Evolutionary conservation across 1,140 invertebrate species (phyloP), one percentile per base, ranked within the genome.

Genomic region (Paraescarpia echinospica): DNA sequence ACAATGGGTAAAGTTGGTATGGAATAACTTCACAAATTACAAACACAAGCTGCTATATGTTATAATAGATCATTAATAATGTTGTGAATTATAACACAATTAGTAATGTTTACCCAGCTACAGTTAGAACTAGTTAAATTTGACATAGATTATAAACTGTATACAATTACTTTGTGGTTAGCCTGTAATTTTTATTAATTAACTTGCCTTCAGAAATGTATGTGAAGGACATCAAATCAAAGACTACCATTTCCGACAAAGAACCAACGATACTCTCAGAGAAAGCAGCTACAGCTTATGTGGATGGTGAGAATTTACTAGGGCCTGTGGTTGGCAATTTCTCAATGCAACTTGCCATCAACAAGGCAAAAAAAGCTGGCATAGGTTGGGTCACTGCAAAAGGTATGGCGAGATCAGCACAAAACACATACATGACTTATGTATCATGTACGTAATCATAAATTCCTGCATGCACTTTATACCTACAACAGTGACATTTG

Each of bases 321-420:
- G 98, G 99, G 1, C 98, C 98, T 14, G 98, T 99, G 0, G 97
- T 98, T 59, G 98, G 98, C 31, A 98, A 98, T 94, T 99, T 97
- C 94, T 98, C 98, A 93, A 99, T 99, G 98, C 97, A 98, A 91
- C 93, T 99, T 91, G 98, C 98, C 0, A 98, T 99, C 0, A 96
- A 97, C 94, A 99, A 99, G 95, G 98, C 98, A 0, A 97, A 97
- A 95, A 96, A 97, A 89, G 97, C 97, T 89, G 98, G 98, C 27
- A 97, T 99, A 90, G 98, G 98, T 90, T 98, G 98, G 97, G 98
- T 99, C 0, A 96, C 97, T 34, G 97, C 98, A 8, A 97, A 97
- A 97, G 97, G 97, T 97, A 77, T 27, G 59, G 59, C n/a, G n/a
- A 51, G 8, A 51, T 51, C 48, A 51, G 48, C 48, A 9, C 48